A percentile compares a stretch with the other conserved stretches of the same genome.
Evolutionary conservation across 2,113 vertebrate species (phyloP).

Genomic region (Glaucidium brasilianum): DNA sequence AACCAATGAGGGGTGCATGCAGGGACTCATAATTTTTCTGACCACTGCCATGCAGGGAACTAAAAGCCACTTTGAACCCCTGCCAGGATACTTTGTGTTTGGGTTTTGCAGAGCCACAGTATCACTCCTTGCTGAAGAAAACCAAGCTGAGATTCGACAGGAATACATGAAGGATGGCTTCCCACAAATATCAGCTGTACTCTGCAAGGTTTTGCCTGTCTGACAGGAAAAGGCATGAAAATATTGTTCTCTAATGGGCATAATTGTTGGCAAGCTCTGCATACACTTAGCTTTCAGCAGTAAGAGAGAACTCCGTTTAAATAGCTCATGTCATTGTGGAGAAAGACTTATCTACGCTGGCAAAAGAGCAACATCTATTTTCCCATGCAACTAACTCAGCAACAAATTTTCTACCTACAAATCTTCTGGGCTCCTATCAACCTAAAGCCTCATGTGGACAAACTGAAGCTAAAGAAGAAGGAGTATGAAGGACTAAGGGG

Average conservation of each 20-base stretch:
- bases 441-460: not conserved
- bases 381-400: not conserved
- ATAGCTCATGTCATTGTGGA: not conserved
- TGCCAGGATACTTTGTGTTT: not conserved
- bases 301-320: not conserved
- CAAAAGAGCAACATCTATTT: not conserved
- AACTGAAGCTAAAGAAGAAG: not conserved
- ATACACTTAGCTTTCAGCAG: not conserved
- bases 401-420: not conserved
- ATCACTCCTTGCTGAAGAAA: not conserved
- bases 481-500: not conserved
- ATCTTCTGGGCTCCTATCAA: not conserved
- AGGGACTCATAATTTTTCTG: not conserved
- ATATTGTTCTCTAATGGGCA: not conserved
- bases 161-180: not conserved
- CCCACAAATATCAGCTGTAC: not conserved
- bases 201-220: not conserved
- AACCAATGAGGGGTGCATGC: not conserved
- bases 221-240: not conserved
- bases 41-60: not conserved
- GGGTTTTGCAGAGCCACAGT: not conserved
- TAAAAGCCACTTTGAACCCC: not conserved
- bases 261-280: not conserved
- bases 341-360: not conserved
- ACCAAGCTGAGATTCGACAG: not conserved